Evolutionary conservation across 2,797 vertebrate genomes (phyloP).

Genomic region (Emydoidea blandingii): DNA sequence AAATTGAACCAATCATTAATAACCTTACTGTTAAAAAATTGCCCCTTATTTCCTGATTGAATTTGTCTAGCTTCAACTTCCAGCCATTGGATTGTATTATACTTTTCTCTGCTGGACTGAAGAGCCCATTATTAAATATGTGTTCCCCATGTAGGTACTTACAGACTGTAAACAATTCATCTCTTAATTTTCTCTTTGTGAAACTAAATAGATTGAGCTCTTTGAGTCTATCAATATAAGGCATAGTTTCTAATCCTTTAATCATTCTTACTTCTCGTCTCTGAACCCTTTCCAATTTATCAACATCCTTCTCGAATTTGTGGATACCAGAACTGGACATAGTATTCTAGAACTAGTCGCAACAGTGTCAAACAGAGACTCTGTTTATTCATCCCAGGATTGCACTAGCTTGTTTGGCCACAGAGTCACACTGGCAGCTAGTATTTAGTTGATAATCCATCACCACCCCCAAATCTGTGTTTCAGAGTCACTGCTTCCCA

Average conservation of each 20-base stretch:
- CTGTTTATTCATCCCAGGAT: neutral
- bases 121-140: neutral
- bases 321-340: neutral
- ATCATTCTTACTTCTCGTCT: neutral
- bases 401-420: neutral
- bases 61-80: neutral
- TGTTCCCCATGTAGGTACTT: neutral
- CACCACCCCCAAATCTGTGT: neutral
- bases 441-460: neutral
- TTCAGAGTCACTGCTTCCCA: neutral
- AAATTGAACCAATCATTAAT: neutral
- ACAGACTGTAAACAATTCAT: neutral
- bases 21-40: neutral
- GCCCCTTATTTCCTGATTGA: neutral
- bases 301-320: neutral
- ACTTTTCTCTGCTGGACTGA: neutral
- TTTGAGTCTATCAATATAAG: neutral
- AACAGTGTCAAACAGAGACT: neutral
- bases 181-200: neutral
- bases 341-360: neutral
- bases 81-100: neutral
- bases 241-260: neutral
- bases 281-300: neutral
- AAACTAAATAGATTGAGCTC: neutral
- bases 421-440: neutral